These are phyloP conservation scores for Agrotis exclamationis DNA, from an alignment of 2,888 invertebrate species.

Conservation along the genomic window DNA sequence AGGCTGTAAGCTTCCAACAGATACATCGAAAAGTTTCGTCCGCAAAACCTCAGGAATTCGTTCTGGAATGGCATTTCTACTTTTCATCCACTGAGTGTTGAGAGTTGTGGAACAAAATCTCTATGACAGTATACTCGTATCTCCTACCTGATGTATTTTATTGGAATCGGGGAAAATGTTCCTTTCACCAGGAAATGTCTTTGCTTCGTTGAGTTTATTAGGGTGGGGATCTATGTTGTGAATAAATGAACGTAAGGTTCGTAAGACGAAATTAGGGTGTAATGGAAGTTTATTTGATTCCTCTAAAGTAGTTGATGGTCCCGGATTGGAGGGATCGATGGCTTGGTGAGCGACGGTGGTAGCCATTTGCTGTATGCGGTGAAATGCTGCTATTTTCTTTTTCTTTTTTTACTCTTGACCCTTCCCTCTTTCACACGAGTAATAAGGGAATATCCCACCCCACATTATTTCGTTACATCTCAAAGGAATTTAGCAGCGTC, in stretches of 20 bases:
- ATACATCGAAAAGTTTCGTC: conserved; percentile 47
- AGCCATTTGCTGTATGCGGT: background rate
- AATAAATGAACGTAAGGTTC: background rate
- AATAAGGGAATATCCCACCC: no score
- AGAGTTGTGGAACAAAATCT: conserved; percentile 61
- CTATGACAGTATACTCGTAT: conserved; percentile 64
- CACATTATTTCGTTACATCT: no score
- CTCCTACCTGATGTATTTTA: conserved; percentile 53
- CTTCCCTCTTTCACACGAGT: no score
- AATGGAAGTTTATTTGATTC: background rate
- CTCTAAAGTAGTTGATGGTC: background rate
- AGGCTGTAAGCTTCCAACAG: conserved; percentile 34
- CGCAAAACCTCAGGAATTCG: conserved; percentile 41
- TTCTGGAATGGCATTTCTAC: conserved; percentile 30
- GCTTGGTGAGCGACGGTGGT: background rate
- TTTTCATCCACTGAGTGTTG: conserved; percentile 44
- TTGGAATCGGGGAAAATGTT: conserved; percentile 52
- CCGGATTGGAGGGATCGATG: background rate
- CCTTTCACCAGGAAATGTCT: conserved; percentile 44
- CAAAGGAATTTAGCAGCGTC: no score
- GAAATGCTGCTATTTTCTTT: background rate
- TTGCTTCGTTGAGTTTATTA: conserved; percentile 47
- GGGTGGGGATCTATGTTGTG: conserved; percentile 13
- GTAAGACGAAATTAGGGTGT: background rate
- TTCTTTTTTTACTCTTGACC: background rate